phyloP scores from a whole-genome alignment of 2,888 invertebrate genomes.

The Oasisia sp. region DNA sequence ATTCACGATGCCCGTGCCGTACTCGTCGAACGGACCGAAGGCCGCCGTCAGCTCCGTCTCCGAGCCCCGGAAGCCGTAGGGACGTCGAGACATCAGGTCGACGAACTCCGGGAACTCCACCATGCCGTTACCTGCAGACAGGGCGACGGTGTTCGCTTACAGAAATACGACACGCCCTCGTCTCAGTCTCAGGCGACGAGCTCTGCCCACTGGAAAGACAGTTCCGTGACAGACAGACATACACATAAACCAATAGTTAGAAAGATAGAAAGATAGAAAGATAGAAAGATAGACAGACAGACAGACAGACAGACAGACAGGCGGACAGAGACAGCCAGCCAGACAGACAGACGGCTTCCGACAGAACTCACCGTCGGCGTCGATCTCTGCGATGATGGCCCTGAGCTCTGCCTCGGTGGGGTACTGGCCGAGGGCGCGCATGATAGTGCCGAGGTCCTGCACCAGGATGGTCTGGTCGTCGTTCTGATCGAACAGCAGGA shows the following conservation, averaged over 20 bases:
- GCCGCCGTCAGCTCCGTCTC: constrained; percentile 99
- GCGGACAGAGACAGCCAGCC: too few relatives aligned
- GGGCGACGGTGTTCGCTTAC: too few relatives aligned
- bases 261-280: too few relatives aligned
- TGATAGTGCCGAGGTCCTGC: constrained; percentile 98
- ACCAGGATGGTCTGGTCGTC: constrained; percentile 99
- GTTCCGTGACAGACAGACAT: too few relatives aligned
- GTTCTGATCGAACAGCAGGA: constrained; percentile 98
- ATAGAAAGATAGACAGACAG: too few relatives aligned
- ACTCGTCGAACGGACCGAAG: constrained; percentile 96
- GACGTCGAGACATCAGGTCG: constrained; percentile 36
- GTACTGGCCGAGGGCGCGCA: constrained; percentile 98
- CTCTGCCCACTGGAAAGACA: too few relatives aligned
- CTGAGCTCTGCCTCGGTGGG: constrained; percentile 99
- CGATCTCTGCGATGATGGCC: constrained; percentile 99
- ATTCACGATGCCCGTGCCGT: constrained; percentile 98
- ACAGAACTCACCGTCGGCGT: constrained; percentile 33
- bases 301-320: too few relatives aligned
- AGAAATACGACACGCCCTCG: too few relatives aligned
- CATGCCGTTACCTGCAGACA: too few relatives aligned
- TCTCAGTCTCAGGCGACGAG: too few relatives aligned
- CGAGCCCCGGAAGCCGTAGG: constrained; percentile 97
- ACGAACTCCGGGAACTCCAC: constrained; percentile 37
- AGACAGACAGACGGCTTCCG: background rate
- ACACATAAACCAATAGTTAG: too few relatives aligned